These are phyloP conservation scores for Dendrocopos noguchii DNA, from an alignment of 2,113 vertebrate species.

Conservation along the genomic window DNA sequence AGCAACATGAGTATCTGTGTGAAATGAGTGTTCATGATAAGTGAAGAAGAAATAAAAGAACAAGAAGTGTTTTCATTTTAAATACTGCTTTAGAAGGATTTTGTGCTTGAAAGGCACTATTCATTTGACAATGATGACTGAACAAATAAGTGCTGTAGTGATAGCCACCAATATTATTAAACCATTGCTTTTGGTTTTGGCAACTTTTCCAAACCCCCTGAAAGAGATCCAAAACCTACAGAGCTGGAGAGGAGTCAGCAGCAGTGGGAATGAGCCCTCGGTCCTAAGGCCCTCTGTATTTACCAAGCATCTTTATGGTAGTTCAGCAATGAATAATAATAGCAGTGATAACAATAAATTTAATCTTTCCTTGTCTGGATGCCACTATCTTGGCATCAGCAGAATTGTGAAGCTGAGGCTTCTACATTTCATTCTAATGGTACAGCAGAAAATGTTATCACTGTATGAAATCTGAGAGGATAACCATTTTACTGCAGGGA, in stretches of 20 bases:
- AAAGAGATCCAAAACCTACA: not conserved
- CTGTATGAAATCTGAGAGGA: conserved; percentile 8
- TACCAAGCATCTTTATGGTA: not conserved
- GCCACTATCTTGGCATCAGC: not conserved
- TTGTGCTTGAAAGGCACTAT: not conserved
- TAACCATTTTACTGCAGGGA: not conserved
- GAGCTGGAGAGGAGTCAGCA: not conserved
- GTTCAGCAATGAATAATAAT: conserved; percentile 29
- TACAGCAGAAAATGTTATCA: not conserved
- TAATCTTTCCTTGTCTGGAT: not conserved
- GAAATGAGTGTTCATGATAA: not conserved
- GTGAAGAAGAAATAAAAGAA: not conserved
- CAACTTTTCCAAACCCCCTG: not conserved
- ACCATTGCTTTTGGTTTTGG: not conserved
- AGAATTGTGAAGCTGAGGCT: conserved; percentile 3
- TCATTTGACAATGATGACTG: not conserved
- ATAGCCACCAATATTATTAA: not conserved
- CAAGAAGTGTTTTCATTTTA: not conserved
- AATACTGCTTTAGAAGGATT: not conserved
- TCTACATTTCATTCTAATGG: conserved; percentile 32
- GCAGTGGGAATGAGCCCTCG: not conserved
- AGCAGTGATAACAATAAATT: conserved; percentile 8
- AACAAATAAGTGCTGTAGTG: not conserved
- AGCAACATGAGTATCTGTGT: not conserved
- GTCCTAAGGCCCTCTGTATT: not conserved